These are phyloP conservation scores for Anastrepha ludens DNA, from an alignment of 1,140 invertebrate species.

Conservation along the genomic window DNA sequence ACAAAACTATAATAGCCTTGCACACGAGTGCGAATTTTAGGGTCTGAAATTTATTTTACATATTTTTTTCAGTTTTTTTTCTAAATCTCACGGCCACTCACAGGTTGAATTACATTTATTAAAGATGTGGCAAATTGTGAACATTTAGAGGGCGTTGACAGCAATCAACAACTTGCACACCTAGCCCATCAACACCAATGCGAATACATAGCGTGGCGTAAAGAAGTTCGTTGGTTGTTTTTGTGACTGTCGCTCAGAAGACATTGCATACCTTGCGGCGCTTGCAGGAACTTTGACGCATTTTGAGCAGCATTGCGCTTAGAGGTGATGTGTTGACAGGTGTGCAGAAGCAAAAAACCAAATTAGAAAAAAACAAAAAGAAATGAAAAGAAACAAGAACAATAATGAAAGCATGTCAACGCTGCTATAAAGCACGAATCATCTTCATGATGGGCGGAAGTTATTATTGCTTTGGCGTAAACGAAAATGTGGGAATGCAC, in stretches of 20 bases:
- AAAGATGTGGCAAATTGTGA: neutral
- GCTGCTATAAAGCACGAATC: neutral
- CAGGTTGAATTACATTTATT: neutral
- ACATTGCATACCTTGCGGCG: neutral
- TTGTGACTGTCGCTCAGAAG: neutral
- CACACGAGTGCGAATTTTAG: too few relatives aligned
- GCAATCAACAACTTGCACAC: neutral
- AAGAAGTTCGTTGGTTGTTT: too few relatives aligned
- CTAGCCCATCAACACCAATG: neutral
- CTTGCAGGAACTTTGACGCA: neutral
- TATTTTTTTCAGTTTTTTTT: too few relatives aligned
- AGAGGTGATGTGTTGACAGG: neutral
- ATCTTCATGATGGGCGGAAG: neutral
- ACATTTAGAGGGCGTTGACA: neutral
- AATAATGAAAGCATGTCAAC: neutral
- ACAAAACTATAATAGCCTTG: too few relatives aligned
- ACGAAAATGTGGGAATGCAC: conserved; percentile 19
- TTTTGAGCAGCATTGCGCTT: neutral
- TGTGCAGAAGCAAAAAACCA: neutral
- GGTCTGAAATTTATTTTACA: too few relatives aligned
- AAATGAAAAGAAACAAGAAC: neutral
- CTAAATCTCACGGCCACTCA: too few relatives aligned
- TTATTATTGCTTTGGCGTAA: conserved; percentile 31
- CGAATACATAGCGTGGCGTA: neutral
- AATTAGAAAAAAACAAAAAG: neutral